Base-by-base conservation (phyloP, 2,888 invertebrate species). In the Torymus auratus region DNA sequence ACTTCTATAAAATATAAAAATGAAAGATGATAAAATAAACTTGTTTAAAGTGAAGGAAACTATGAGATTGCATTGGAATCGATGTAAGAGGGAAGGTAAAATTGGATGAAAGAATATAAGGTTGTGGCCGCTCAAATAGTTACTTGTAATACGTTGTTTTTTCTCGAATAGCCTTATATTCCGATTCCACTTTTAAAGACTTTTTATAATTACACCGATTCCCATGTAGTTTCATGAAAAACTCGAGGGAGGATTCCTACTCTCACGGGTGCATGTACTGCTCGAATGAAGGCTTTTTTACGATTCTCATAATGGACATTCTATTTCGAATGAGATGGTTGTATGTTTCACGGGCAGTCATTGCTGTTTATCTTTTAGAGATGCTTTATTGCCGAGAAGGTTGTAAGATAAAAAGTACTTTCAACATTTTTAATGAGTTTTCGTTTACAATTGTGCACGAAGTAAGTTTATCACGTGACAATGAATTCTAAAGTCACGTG, bases 161-260 rank as follows among this genome's bases (percentile, higher is more conserved):
- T 41, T 28, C 3, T 69, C 1, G 15, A 67, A 41, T 10, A 41
- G 41, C 62, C 64, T 41, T 69, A 58, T 67, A 75, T 50, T 68
- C 52, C 23, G 41, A 60, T 60, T 67, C 11, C 14, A 20, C n/a
- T 53, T 65, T 61, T 23, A 67, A 68, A 70, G 23, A 78, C 23
- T 15, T 23, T 70, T 64, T 70, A 61, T 64, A 67, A 67, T 80
- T 68, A 67, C 56, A 62, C 77, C 76, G 64, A 76, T 80, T 68
- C 76, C 68, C 56, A 56, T 72, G 68, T 62, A 76, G 56, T 65
- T 72, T 72, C 62, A 71, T 71, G 55, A 62, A 62, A 69, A 64
- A 69, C 56, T 67, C 62, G 53, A 60, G 56, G 58, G 67, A 77
- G 68, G 15, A 70, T 65, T 64, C 7, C 17, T 55, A 23, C 68